Conservation (phyloP, 2,888 invertebrate genomes). For the Cylindroiulus punctatus region DNA sequence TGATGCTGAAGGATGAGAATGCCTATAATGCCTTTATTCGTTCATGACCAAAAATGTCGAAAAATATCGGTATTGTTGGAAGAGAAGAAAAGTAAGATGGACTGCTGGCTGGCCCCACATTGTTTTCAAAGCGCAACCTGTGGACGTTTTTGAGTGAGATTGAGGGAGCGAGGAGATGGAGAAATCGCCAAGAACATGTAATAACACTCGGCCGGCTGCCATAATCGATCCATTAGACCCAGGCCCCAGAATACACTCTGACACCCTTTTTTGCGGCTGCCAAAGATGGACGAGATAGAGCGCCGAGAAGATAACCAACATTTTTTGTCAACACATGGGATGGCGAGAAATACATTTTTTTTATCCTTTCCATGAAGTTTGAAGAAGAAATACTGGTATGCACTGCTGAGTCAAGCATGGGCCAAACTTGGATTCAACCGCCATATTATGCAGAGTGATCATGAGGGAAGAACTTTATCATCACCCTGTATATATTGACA, state of each 20-base stretch:
- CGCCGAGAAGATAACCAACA: conserved; percentile 7
- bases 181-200: background rate
- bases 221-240: conserved; percentile 26
- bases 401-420: too few species aligned
- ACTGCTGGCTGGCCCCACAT: conserved; percentile 37
- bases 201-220: conserved; percentile 31
- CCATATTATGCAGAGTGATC: too few species aligned
- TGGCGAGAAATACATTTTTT: background rate
- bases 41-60: conserved; percentile 50
- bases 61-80: conserved; percentile 48
- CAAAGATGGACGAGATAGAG: conserved; percentile 27
- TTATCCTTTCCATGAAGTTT: background rate
- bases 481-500: too few species aligned
- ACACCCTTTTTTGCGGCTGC: conserved; percentile 13
- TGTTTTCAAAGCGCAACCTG: conserved; percentile 47
- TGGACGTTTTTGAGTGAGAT: background rate
- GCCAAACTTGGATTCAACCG: too few species aligned
- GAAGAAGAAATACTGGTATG: background rate
- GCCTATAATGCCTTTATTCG: conserved; percentile 48
- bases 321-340: background rate
- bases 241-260: background rate
- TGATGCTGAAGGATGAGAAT: conserved; percentile 50
- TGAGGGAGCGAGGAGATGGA: background rate
- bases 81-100: conserved; percentile 41
- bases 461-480: too few species aligned